Conservation (phyloP, 2,888 invertebrate species). For the Pseudococcus longispinus region DNA sequence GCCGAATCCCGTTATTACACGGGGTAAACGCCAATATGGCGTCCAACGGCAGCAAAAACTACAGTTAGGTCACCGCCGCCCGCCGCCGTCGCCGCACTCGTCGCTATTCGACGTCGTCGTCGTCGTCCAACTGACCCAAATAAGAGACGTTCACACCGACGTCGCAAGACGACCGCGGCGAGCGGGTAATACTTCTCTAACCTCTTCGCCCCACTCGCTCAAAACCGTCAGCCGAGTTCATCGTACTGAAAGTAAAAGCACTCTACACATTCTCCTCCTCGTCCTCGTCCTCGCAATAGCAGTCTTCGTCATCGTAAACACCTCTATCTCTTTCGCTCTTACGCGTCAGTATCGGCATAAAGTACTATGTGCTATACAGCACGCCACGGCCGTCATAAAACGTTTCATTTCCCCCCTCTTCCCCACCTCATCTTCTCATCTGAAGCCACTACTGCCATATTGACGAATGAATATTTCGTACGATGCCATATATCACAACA, state of each 20-base stretch:
- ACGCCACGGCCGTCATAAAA: neutral
- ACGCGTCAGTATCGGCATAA: neutral
- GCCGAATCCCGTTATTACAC: slow-evolving; percentile 42
- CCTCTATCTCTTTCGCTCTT: neutral
- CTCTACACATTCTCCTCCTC: neutral
- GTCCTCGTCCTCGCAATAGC: neutral
- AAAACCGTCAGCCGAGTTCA: slow-evolving; percentile 42
- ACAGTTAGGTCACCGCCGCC: slow-evolving; percentile 50
- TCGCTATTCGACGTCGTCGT: slow-evolving; percentile 13
- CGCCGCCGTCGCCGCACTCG: neutral
- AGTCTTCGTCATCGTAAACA: neutral
- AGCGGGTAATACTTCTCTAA: neutral
- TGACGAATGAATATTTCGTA: neutral
- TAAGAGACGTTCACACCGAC: slow-evolving; percentile 54
- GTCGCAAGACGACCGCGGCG: slow-evolving; percentile 41
- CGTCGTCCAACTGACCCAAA: slow-evolving; percentile 57
- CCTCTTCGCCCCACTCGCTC: neutral
- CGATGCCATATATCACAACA: neutral
- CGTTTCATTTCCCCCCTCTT: neutral
- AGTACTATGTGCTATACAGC: neutral
- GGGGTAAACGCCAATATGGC: slow-evolving; percentile 44
- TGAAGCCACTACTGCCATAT: neutral
- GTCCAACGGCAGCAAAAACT: slow-evolving; percentile 39
- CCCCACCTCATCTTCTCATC: neutral
- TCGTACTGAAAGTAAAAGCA: slow-evolving; percentile 56